Percentiles rank a stretch among this genome's conserved stretches.
These are phyloP conservation scores for Cyprichromis sp. DNA, from an alignment of 2,113 vertebrate genomes.

Conservation along the genomic window DNA sequence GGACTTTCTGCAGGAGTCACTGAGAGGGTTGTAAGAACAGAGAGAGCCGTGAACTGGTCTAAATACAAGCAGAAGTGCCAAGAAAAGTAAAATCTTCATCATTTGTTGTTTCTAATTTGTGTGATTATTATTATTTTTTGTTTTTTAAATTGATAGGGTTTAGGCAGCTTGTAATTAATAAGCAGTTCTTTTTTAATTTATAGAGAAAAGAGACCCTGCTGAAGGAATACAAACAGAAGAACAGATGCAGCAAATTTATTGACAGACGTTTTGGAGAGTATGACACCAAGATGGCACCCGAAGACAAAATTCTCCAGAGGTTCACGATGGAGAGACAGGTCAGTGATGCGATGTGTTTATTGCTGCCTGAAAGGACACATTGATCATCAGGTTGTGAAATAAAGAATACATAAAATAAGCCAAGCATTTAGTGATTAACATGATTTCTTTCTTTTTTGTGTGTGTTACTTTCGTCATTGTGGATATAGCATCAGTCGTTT, in stretches of 20 bases:
- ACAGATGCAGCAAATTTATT: slow-evolving; percentile 79
- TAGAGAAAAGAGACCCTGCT: slow-evolving; percentile 89
- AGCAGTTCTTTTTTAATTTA: neutral
- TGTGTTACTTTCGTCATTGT: neutral
- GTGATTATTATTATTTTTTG: neutral
- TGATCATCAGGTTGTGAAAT: neutral
- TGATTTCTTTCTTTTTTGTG: neutral
- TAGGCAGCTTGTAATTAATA: neutral
- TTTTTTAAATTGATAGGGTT: neutral
- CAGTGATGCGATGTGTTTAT: neutral
- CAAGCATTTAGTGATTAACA: neutral
- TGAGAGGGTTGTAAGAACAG: neutral
- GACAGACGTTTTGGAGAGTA: slow-evolving; percentile 91
- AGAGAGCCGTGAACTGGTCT: neutral
- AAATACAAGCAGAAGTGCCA: neutral
- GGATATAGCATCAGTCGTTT: neutral
- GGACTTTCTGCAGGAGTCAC: neutral
- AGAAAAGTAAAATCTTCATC: neutral
- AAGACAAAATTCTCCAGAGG: slow-evolving; percentile 91
- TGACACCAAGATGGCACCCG: slow-evolving; percentile 76
- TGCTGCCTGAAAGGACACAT: neutral
- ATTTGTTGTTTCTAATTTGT: neutral
- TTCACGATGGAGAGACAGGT: slow-evolving; percentile 95
- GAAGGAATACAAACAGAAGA: slow-evolving; percentile 86
- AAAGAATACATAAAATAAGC: neutral